Evolutionary conservation across 1,140 invertebrate species (phyloP).

Genomic region (Camponotus pennsylvanicus): DNA sequence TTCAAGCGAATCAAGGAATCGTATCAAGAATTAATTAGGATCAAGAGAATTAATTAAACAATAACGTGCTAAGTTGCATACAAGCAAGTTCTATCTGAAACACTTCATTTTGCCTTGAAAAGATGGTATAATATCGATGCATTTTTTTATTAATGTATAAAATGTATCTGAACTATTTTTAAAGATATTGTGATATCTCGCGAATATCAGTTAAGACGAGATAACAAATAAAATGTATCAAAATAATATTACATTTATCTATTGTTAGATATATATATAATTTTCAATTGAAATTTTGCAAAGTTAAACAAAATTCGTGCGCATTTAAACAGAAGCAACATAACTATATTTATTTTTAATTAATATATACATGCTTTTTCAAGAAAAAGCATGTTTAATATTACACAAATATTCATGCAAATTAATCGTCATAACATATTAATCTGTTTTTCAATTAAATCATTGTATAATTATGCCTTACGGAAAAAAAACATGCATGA

Average conservation of each 20-base stretch:
- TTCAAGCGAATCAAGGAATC: slow-evolving; percentile 14
- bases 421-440: not conserved
- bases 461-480: not conserved
- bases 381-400: not conserved
- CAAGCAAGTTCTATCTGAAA: not conserved
- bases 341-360: not conserved
- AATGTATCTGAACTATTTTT: not conserved
- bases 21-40: slow-evolving; percentile 19
- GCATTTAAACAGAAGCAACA: not conserved
- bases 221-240: no score
- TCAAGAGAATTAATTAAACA: not conserved
- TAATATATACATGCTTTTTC: not conserved
- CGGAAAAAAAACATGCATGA: not conserved
- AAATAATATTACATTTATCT: no score
- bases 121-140: not conserved
- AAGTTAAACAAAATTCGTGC: not conserved
- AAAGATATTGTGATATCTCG: no score
- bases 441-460: not conserved
- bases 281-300: not conserved
- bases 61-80: not conserved
- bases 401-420: not conserved
- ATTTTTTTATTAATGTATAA: not conserved
- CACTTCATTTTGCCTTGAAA: not conserved
- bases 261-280: no score
- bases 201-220: no score